Percentiles rank a stretch among this genome's conserved stretches.
Evolutionary conservation across 2,113 vertebrate species (phyloP).

Genomic region (Setophaga coronata): DNA sequence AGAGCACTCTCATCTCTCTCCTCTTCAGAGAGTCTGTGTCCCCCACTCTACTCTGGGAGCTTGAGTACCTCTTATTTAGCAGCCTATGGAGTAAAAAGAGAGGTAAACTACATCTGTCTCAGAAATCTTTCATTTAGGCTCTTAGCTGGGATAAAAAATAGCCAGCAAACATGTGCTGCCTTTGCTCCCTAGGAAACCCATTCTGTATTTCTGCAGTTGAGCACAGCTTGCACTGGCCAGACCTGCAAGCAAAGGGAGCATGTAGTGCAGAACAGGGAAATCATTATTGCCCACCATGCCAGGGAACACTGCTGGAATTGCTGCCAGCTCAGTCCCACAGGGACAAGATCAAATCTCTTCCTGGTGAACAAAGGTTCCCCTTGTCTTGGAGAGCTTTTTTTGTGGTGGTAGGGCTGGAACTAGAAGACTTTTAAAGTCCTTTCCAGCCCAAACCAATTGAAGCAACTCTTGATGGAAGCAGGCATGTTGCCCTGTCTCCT

Average conservation of each 20-base stretch:
- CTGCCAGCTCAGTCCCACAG: neutral
- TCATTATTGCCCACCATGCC: rapidly evolving
- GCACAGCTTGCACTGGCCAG: neutral
- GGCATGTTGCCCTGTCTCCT: rapidly evolving
- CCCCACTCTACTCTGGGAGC: neutral
- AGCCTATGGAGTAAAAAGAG: neutral
- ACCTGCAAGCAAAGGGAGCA: neutral
- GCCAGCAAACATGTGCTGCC: neutral
- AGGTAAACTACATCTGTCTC: neutral
- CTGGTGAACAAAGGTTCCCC: neutral
- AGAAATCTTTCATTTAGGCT: neutral
- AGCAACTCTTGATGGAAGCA: neutral
- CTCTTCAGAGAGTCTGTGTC: neutral
- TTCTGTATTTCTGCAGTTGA: neutral
- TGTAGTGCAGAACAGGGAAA: neutral
- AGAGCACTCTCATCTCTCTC: neutral
- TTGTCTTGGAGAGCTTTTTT: neutral
- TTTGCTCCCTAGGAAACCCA: neutral
- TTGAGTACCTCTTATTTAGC: neutral
- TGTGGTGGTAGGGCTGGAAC: neutral
- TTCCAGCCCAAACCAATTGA: neutral
- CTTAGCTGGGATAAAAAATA: neutral
- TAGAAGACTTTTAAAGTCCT: neutral
- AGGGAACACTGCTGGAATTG: neutral
- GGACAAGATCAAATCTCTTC: neutral